Evolutionary conservation across 2,888 invertebrate species (phyloP).

Genomic region (Ceriagrion tenellum): DNA sequence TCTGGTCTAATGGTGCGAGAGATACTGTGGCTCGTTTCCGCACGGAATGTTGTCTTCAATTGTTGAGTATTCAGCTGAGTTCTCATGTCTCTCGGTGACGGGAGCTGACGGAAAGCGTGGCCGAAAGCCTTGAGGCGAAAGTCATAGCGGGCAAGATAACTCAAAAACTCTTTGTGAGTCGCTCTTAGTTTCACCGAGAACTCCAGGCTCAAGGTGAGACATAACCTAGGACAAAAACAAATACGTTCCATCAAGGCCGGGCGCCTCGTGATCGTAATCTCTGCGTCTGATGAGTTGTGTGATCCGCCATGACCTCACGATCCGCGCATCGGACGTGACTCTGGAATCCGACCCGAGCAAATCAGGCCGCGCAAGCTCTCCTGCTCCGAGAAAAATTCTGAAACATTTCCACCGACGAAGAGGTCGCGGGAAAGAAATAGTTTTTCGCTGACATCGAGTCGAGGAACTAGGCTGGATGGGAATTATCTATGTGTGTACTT

Average conservation of each 20-base stretch:
- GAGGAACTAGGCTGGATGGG: background rate
- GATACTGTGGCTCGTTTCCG: too few species aligned
- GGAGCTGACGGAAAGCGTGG: background rate
- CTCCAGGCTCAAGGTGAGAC: background rate
- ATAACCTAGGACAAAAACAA: conserved; percentile 21
- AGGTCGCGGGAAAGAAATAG: background rate
- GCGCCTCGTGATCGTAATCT: background rate
- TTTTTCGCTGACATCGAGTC: background rate
- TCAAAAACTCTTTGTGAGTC: background rate
- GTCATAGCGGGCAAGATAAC: background rate
- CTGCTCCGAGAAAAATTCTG: background rate
- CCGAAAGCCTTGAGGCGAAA: background rate
- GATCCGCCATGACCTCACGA: background rate
- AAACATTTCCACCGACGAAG: background rate
- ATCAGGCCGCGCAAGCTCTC: too few species aligned
- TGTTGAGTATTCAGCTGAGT: too few species aligned
- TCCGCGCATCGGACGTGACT: background rate
- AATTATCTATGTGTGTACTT: background rate
- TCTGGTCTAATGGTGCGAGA: too few species aligned
- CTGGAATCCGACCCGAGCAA: conserved; percentile 14
- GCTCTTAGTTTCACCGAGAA: background rate
- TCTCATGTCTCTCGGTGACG: background rate
- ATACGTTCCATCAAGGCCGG: conserved; percentile 7
- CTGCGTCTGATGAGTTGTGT: background rate
- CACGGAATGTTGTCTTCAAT: background rate